Conservation (phyloP, 1,140 invertebrate species). For the Aricia agestis region DNA sequence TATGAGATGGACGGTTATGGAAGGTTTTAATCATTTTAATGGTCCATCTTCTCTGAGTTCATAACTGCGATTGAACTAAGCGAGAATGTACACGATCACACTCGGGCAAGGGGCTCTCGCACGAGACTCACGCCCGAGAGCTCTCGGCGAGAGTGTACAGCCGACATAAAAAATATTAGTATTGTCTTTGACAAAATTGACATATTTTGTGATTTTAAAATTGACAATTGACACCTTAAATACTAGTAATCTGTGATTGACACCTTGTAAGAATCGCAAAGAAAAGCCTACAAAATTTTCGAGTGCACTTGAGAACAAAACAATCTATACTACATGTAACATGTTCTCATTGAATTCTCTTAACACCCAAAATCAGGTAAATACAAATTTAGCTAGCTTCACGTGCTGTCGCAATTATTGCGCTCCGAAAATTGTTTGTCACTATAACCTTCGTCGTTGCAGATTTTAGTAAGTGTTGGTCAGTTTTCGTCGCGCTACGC, state of each 20-base stretch:
- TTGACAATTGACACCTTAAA: conserved; percentile 51
- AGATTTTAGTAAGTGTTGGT: conserved; percentile 73
- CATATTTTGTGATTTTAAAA: background rate
- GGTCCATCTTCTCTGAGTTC: too few relatives aligned
- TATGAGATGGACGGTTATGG: too few relatives aligned
- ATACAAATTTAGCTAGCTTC: background rate
- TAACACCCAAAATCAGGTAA: conserved; percentile 74
- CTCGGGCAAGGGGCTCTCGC: too few relatives aligned
- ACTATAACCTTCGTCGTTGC: conserved; percentile 66
- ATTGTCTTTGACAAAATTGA: background rate
- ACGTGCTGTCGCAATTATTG: background rate
- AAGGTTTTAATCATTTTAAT: too few relatives aligned
- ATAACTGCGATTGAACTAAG: too few relatives aligned
- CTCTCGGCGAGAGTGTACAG: too few relatives aligned
- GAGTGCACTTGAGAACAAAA: conserved; percentile 68
- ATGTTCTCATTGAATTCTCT: conserved; percentile 76
- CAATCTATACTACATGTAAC: conserved; percentile 66
- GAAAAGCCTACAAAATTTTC: conserved; percentile 73
- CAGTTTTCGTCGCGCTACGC: conserved; percentile 68
- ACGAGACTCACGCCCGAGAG: too few relatives aligned
- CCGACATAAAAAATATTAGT: too few relatives aligned
- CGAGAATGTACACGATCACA: too few relatives aligned
- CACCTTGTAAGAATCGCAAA: conserved; percentile 54
- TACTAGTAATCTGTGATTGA: too few relatives aligned
- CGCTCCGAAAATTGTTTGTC: conserved; percentile 45